Evolutionary conservation across 2,113 vertebrate genomes (phyloP).

Genomic region (Erinaceus europaeus): DNA sequence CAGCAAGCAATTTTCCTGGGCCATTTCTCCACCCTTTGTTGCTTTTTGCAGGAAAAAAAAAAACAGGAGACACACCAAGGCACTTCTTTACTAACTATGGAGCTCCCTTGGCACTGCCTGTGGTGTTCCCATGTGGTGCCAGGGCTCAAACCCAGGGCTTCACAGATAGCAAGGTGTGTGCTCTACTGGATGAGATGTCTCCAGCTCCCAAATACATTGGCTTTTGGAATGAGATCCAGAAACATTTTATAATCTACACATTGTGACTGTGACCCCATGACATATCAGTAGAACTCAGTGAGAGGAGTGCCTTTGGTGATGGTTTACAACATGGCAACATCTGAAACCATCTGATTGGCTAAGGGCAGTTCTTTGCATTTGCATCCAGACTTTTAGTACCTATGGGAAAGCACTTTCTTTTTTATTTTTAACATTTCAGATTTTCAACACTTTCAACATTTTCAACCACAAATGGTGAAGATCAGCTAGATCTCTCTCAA

Average conservation of each 20-base stretch:
- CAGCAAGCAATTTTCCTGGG: no score
- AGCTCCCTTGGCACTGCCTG: no score
- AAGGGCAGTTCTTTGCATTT: background rate
- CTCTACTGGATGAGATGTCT: no score
- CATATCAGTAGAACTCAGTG: background rate
- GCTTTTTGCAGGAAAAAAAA: no score
- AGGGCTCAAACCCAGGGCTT: no score
- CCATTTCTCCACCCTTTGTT: no score
- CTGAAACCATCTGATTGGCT: background rate
- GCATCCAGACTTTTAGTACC: background rate
- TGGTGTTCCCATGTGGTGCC: no score
- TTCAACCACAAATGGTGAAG: conserved; percentile 56
- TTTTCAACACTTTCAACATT: conserved; percentile 51
- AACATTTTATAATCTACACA: background rate
- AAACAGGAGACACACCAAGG: no score
- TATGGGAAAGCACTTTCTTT: conserved; percentile 5
- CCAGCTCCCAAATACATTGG: background rate
- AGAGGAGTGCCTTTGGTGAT: background rate
- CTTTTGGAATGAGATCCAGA: background rate
- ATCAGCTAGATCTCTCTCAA: conserved; percentile 49
- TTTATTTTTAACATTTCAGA: conserved; percentile 56
- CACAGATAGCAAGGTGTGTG: no score
- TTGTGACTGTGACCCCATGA: background rate
- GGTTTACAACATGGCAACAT: background rate
- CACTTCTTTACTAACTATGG: no score